A percentile compares a stretch with the other conserved stretches of the same genome.
phyloP scores from a whole-genome alignment of 2,113 vertebrate species.

The Gila orcuttii region DNA sequence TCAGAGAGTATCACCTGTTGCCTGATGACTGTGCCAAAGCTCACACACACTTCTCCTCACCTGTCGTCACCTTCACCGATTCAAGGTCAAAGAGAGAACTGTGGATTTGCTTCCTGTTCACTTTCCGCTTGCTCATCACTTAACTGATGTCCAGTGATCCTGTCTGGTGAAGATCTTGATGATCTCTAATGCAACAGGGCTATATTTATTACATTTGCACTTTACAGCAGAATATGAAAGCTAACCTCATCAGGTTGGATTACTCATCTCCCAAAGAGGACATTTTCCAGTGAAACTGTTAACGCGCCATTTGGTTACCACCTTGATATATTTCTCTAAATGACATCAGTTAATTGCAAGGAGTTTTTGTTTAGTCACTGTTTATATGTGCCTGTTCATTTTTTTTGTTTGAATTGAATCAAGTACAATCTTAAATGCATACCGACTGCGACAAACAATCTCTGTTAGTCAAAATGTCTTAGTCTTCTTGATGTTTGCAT shows the following conservation, averaged over 20 bases:
- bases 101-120: slow-evolving; percentile 29
- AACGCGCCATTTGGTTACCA: slow-evolving; percentile 54
- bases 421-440: not conserved
- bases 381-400: slow-evolving; percentile 19
- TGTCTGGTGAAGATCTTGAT: slow-evolving; percentile 22
- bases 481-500: slow-evolving; percentile 50
- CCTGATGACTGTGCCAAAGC: slow-evolving; percentile 72
- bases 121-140: slow-evolving; percentile 45
- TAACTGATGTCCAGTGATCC: slow-evolving; percentile 38
- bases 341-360: slow-evolving; percentile 1
- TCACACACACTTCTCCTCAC: not conserved
- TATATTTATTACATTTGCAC: slow-evolving; percentile 69
- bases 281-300: slow-evolving; percentile 56
- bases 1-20: slow-evolving; percentile 70
- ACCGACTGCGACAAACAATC: slow-evolving; percentile 1
- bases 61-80: not conserved
- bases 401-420: not conserved
- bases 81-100: slow-evolving; percentile 12
- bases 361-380: slow-evolving; percentile 23
- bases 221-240: slow-evolving; percentile 52
- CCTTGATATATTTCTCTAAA: slow-evolving; percentile 33
- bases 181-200: slow-evolving; percentile 69
- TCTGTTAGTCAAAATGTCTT: slow-evolving; percentile 8
- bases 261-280: slow-evolving; percentile 45
- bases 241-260: slow-evolving; percentile 30